A percentile compares a stretch with the other conserved stretches of the same genome.
phyloP scores from a whole-genome alignment of 2,113 vertebrate genomes.

The Rhabdornis inornatus region DNA sequence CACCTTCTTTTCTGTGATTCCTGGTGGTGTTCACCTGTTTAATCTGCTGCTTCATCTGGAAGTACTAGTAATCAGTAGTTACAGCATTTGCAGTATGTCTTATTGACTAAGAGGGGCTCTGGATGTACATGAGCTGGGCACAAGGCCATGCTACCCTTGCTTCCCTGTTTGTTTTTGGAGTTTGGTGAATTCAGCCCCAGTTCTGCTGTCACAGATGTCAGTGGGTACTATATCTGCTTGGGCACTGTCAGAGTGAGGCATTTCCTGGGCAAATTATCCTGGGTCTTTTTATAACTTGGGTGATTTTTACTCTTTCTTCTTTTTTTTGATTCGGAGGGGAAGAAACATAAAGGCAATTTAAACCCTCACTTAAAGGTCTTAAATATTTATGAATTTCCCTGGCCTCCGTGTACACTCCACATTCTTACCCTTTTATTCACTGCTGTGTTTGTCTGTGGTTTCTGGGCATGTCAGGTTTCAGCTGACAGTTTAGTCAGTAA shows the following conservation, averaged over 20 bases:
- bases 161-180: background rate
- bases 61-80: background rate
- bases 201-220: background rate
- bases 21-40: background rate
- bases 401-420: background rate
- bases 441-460: background rate
- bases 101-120: background rate
- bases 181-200: background rate
- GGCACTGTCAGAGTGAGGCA: background rate
- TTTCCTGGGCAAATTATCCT: background rate
- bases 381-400: conserved; percentile 1
- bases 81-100: background rate
- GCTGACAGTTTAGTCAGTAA: background rate
- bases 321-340: background rate
- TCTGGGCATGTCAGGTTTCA: background rate
- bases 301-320: background rate
- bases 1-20: background rate
- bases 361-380: background rate
- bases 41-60: background rate
- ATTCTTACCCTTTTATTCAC: conserved; percentile 9
- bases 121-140: background rate
- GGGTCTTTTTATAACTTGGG: background rate
- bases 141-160: background rate
- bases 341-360: background rate
- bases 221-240: fast-evolving